phyloP scores from a whole-genome alignment of 2,888 invertebrate genomes.

The Anaspis maculata region DNA sequence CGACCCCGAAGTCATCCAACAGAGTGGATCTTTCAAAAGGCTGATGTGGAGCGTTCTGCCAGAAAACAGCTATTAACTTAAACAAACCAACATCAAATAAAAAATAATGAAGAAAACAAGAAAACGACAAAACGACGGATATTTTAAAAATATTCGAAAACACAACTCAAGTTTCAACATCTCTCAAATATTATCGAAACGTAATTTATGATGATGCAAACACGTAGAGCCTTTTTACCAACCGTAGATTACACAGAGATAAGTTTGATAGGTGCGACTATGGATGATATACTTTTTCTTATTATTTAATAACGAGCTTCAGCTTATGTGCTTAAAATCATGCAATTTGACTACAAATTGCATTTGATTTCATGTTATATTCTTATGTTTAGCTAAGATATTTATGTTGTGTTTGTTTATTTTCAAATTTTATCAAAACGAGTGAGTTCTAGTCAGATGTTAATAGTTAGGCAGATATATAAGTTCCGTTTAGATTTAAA shows the following conservation, averaged over 20 bases:
- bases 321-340: too few species aligned
- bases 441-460: conserved; percentile 42
- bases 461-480: too few species aligned
- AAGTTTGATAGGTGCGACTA: conserved; percentile 33
- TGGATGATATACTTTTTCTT: too few species aligned
- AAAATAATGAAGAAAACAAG: conserved; percentile 1
- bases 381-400: too few species aligned
- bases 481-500: too few species aligned
- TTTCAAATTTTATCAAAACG: conserved; percentile 27
- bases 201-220: conserved; percentile 21
- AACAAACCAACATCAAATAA: conserved; percentile 12
- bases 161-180: conserved; percentile 2
- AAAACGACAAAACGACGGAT: conserved; percentile 22
- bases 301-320: conserved; percentile 11
- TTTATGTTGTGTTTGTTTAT: conserved; percentile 22
- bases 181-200: conserved; percentile 23
- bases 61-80: conserved; percentile 49
- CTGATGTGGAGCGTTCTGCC: conserved; percentile 86
- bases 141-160: conserved; percentile 34
- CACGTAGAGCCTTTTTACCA: conserved; percentile 35
- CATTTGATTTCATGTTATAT: too few species aligned
- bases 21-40: conserved; percentile 86
- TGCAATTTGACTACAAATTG: too few species aligned
- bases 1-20: conserved; percentile 76
- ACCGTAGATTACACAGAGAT: conserved; percentile 18